Evolutionary conservation across 2,797 vertebrate genomes (phyloP), one percentile per base, ranked within the genome.

Genomic region (Fistularia commersonii): DNA sequence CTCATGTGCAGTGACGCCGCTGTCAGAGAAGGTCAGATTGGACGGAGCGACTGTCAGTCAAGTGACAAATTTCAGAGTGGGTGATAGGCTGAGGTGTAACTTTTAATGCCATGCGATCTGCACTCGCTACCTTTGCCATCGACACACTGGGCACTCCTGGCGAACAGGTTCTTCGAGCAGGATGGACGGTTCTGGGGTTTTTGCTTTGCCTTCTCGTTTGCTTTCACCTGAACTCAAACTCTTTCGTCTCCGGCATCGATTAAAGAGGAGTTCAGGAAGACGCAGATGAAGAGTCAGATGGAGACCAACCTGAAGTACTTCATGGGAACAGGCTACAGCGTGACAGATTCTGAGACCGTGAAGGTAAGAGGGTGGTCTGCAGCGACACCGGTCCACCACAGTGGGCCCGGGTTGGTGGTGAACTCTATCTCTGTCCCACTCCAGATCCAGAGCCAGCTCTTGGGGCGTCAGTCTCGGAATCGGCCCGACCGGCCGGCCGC

Each of bases 181-280:
- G 6, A 23, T 14, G 36, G 13, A 7, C 8, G 8, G 5, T 23
- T 14, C 12, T 23, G n/a, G 32, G 6, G 5, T 14, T 1, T 32
- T 15, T 32, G 36, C 12, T 36, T 38, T 7, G 14, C 11, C 13
- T 11, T 15, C 14, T 1, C 9, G 6, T 32, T 31, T 39, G 11
- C 15, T 3, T 7, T 40, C 6, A 6, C 9, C 14, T 12, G 0
- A n/a, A 6, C 12, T 45, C 33, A 33, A 8, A 44, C 31, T 7
- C 12, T 34, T 33, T 1, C 12, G 6, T 4, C 1, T 5, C 47
- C 13, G 32, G 59, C 7, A 43, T 39, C 58, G 1, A 49, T 51
- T 51, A 8, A 9, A 92, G 91, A 91, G 37, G 88, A 90, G 68
- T 90, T 85, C 73, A 77, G 74, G 55, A 90, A 88, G 79, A 88